Evolutionary conservation across 2,113 vertebrate genomes (phyloP).

Genomic region (Zootoca vivipara): DNA sequence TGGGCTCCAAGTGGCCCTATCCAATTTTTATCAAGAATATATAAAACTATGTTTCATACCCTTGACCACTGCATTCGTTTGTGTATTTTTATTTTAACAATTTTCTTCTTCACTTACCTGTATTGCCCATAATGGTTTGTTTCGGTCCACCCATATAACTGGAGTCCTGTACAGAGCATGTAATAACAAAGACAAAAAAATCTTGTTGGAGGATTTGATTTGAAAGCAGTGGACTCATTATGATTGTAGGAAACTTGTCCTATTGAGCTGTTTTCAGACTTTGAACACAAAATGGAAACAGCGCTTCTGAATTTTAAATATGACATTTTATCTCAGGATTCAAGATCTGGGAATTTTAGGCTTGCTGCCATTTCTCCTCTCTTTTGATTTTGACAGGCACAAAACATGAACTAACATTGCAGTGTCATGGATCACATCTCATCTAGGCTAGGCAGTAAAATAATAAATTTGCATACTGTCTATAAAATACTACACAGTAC

Average conservation of each 20-base stretch:
- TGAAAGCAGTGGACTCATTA: not conserved
- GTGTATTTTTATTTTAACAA: not conserved
- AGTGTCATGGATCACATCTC: too few relatives aligned
- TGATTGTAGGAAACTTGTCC: not conserved
- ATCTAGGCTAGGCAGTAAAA: too few relatives aligned
- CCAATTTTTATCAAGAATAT: too few relatives aligned
- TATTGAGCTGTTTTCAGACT: not conserved
- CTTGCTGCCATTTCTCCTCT: not conserved
- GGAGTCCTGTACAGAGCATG: slow-evolving; percentile 71
- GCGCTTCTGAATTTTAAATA: not conserved
- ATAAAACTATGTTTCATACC: not conserved
- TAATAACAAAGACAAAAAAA: not conserved
- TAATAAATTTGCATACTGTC: too few relatives aligned
- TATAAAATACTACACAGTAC: not conserved
- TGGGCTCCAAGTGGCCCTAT: not conserved
- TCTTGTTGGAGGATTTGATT: not conserved
- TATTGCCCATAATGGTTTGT: slow-evolving; percentile 89
- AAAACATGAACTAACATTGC: not conserved
- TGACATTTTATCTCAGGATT: not conserved
- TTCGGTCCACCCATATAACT: slow-evolving; percentile 91
- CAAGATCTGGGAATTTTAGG: not conserved
- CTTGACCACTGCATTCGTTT: not conserved
- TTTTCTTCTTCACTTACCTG: slow-evolving; percentile 80
- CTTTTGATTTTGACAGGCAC: not conserved
- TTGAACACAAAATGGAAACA: too few relatives aligned